phyloP scores from a whole-genome alignment of 2,888 invertebrate species.

The Scrobipalpa costella region DNA sequence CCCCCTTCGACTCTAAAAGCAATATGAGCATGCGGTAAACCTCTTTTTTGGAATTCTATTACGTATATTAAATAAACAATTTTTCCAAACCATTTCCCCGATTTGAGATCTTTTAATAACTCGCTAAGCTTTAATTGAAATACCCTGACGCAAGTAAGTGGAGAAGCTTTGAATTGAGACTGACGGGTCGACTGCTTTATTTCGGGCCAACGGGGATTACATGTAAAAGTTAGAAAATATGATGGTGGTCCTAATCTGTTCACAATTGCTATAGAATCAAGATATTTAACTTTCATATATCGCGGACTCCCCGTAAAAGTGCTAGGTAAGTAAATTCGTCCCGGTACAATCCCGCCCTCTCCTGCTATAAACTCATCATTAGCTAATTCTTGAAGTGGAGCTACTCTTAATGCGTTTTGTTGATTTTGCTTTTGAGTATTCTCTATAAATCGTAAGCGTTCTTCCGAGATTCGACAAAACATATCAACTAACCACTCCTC shows the following conservation, averaged over 20 bases:
- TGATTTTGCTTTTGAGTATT: neutral
- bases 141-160: too few relatives aligned
- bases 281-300: neutral
- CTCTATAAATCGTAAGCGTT: neutral
- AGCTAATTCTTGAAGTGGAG: neutral
- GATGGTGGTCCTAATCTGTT: neutral
- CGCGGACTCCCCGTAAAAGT: neutral
- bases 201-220: neutral
- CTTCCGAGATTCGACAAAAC: neutral
- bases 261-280: neutral
- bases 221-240: neutral
- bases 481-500: conserved; percentile 3
- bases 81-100: too few relatives aligned
- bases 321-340: neutral
- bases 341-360: neutral
- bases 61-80: too few relatives aligned
- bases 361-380: neutral
- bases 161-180: too few relatives aligned
- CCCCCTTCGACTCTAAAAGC: too few relatives aligned
- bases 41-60: too few relatives aligned
- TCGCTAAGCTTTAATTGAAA: too few relatives aligned
- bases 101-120: too few relatives aligned
- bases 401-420: neutral
- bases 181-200: neutral
- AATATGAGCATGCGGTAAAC: too few relatives aligned